These are phyloP conservation scores for Haliclystus octoradiatus DNA, from an alignment of 30 jellyfish, hydroid and myxozoan genomes.

Conservation along the genomic window DNA sequence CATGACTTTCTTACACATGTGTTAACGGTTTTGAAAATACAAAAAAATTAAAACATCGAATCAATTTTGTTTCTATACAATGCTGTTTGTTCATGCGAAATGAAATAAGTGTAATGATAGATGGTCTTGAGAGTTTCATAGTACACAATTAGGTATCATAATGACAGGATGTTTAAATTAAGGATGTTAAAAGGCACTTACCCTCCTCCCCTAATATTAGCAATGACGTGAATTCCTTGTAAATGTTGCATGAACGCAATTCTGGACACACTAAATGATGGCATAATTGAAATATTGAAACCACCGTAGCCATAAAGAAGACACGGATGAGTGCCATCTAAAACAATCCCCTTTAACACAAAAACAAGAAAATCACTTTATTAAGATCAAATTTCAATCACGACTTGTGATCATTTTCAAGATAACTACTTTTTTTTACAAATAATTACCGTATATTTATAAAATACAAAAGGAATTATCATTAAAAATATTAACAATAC, in stretches of 20 bases:
- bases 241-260: slow-evolving; percentile 60
- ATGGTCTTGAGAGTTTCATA: no score
- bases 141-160: no score
- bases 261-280: slow-evolving; percentile 64
- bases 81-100: no score
- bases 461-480: background rate
- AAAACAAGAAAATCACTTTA: background rate
- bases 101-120: no score
- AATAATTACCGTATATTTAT: background rate
- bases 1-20: no score
- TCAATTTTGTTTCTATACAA: no score
- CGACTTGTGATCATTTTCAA: no score
- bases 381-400: background rate
- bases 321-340: slow-evolving; percentile 88
- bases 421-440: background rate
- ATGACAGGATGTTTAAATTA: no score
- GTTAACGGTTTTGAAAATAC: no score
- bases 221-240: slow-evolving; percentile 84
- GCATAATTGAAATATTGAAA: slow-evolving; percentile 77
- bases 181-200: no score
- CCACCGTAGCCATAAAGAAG: slow-evolving; percentile 95
- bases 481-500: no score
- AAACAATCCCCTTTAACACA: slow-evolving; percentile 43
- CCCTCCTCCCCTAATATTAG: slow-evolving; percentile 98
- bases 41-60: no score